Base-by-base conservation (phyloP, 2,888 invertebrate species). In the Euproctis similis region DNA sequence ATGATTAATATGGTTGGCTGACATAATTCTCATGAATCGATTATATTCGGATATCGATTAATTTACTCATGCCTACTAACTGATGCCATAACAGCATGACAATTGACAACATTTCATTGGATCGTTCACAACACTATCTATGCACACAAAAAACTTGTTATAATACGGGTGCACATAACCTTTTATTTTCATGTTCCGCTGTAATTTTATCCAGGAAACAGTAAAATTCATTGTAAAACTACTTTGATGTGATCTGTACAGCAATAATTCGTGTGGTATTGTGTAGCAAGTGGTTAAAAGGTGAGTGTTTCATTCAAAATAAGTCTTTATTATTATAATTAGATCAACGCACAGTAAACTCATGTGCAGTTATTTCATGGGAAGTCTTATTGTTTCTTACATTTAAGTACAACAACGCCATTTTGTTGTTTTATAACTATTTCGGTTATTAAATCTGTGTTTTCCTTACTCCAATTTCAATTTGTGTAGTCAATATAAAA, bases 281-380 rank as follows among this genome's bases (percentile, higher is more conserved):
- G 51, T 46, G 44, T 37, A 39, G 44, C 46, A 47, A 56, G 49
- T 43, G 31, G 14, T 8, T 28, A 24, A 61, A 78, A 70, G 68
- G 78, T 74, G 35, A 43, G 72, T 65, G 46, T 49, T 76, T 69
- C 59, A 74, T 70, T 76, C 74, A 78, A 58, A 65, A 74, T 59
- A 64, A 59, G 59, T 56, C 52, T 52, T 31, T 50, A 55, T 23
- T 53, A 44, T 42, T 41, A 46, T 72, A 77, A 78, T 74, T 77
- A 70, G 63, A 67, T 60, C 70, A 69, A 58, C 53, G 51, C 51
- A 51, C 57, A 46, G 62, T 67, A 66, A 58, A 55, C 63, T 62
- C 63, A 65, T 78, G 78, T 80, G 78, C 75, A 73, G 75, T 76
- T 78, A 77, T 76, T 73, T 68, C 62, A 53, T 63, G 71, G 65